A percentile compares a stretch with the other conserved stretches of the same genome.
These are phyloP conservation scores for Metaphire vulgaris DNA, from an alignment of 1,140 invertebrate species.

Conservation along the genomic window DNA sequence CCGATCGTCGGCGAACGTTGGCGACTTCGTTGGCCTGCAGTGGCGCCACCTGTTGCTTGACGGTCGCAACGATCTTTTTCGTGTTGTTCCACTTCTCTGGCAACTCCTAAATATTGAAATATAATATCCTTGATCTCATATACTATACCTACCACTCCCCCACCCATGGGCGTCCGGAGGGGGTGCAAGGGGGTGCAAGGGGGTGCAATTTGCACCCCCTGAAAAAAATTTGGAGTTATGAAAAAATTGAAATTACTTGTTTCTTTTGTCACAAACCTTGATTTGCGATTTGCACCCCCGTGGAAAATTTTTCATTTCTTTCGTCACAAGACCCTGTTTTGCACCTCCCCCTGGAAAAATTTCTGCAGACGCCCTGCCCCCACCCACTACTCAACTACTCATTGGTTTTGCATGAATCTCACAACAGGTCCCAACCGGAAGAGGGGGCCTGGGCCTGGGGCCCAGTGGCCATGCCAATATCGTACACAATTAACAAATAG, in stretches of 20 bases:
- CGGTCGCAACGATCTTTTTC: conserved; percentile 80
- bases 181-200: no score
- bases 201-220: no score
- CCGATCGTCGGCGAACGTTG: conserved; percentile 75
- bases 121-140: conserved; percentile 2
- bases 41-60: conserved; percentile 89
- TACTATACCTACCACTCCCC: no score
- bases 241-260: no score
- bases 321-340: no score
- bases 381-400: not conserved
- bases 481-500: not conserved
- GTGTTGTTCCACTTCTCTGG: conserved; percentile 92
- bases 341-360: not conserved
- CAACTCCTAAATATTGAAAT: conserved; percentile 62
- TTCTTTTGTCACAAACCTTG: no score
- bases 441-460: no score
- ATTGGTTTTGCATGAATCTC: no score
- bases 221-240: no score
- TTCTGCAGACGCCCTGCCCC: not conserved
- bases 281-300: not conserved
- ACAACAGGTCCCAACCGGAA: no score
- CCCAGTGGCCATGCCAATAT: not conserved
- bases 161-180: no score
- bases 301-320: no score
- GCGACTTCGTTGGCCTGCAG: conserved; percentile 89